These are phyloP conservation scores for Larimichthys crocea DNA, from an alignment of 2,113 vertebrate species.

Conservation along the genomic window DNA sequence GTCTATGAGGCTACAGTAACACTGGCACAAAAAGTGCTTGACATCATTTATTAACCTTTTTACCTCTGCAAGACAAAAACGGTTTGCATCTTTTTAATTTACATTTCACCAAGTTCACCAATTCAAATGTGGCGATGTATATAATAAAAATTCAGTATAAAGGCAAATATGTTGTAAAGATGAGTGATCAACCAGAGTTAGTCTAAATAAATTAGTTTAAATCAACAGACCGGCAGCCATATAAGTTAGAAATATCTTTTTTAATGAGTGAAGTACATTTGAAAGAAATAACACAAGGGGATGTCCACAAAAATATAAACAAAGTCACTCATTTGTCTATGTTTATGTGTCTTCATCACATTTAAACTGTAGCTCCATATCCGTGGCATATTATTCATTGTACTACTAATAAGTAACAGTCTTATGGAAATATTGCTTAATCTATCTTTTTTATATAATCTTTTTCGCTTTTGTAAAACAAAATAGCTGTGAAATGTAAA, in stretches of 20 bases:
- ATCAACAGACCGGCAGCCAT: constrained; percentile 1
- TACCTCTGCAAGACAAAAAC: constrained; percentile 45
- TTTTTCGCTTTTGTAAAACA: constrained; percentile 76
- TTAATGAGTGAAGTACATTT: constrained; percentile 23
- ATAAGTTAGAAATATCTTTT: constrained; percentile 10
- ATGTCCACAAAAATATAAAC: constrained; percentile 36
- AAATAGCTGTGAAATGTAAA: constrained; percentile 80
- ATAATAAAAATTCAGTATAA: not conserved
- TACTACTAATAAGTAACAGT: constrained; percentile 41
- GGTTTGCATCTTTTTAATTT: constrained; percentile 64
- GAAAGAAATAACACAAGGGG: constrained; percentile 33
- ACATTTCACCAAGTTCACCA: constrained; percentile 41
- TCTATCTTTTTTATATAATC: constrained; percentile 58
- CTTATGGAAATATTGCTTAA: constrained; percentile 71
- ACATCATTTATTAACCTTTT: constrained; percentile 72
- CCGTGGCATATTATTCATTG: constrained; percentile 40
- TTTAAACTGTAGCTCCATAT: constrained; percentile 45
- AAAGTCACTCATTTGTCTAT: constrained; percentile 27
- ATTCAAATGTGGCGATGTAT: constrained; percentile 12
- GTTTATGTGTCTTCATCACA: constrained; percentile 46
- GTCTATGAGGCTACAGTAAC: constrained; percentile 63
- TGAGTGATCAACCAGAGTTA: constrained; percentile 4
- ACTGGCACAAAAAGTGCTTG: constrained; percentile 73
- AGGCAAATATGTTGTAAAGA: not conserved
- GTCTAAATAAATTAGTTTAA: constrained; percentile 4